These are phyloP conservation scores for Nomada flava DNA, from an alignment of 2,888 invertebrate species.

Conservation along the genomic window DNA sequence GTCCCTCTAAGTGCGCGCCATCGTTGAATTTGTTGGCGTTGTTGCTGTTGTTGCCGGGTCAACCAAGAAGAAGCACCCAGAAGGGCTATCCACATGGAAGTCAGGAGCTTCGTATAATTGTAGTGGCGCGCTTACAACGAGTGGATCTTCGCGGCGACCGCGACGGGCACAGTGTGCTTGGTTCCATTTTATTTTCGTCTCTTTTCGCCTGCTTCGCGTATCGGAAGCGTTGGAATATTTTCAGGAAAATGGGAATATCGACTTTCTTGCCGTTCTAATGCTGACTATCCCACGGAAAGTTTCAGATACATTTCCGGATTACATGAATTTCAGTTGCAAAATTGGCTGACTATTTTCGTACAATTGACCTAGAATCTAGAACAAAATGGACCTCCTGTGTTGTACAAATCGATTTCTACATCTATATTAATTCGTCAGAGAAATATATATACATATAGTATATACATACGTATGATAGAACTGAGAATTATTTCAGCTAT, in stretches of 20 bases:
- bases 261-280: too few species aligned
- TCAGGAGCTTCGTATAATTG: constrained; percentile 80
- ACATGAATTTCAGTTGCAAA: too few species aligned
- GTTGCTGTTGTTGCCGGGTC: constrained; percentile 74
- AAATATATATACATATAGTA: too few species aligned
- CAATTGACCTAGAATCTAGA: too few species aligned
- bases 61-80: constrained; percentile 74
- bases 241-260: neutral
- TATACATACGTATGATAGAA: neutral
- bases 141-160: constrained; percentile 59
- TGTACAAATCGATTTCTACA: too few species aligned
- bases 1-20: constrained; percentile 71
- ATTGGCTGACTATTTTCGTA: too few species aligned
- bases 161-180: constrained; percentile 24
- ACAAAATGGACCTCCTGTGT: too few species aligned
- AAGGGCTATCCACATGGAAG: constrained; percentile 74
- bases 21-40: constrained; percentile 52
- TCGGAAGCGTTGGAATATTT: neutral
- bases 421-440: too few species aligned
- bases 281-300: neutral
- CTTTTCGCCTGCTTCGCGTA: neutral
- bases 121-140: constrained; percentile 75
- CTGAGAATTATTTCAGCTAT: too few species aligned
- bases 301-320: too few species aligned
- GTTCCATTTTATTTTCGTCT: constrained; percentile 4